Conservation (phyloP, 2,113 vertebrate species). For the Phyllopteryx taeniolatus region DNA sequence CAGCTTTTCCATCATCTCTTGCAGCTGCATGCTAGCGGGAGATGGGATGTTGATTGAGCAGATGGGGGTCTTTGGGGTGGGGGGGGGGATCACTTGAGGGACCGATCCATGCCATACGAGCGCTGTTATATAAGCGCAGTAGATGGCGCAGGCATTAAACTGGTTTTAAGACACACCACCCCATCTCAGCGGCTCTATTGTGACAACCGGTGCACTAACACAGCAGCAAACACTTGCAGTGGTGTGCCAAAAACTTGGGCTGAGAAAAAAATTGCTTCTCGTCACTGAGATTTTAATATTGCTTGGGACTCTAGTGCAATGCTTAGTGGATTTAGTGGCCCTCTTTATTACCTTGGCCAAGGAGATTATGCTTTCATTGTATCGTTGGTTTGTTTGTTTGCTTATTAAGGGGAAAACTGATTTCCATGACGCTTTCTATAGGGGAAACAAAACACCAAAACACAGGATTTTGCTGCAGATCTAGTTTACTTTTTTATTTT, state of each 20-base stretch:
- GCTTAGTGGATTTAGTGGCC: neutral
- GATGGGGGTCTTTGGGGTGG: conserved; percentile 27
- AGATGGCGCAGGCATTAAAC: conserved; percentile 47
- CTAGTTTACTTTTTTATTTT: too few species aligned
- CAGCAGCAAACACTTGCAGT: conserved; percentile 19
- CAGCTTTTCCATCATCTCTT: conserved; percentile 5
- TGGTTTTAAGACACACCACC: conserved; percentile 34
- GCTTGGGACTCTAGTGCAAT: neutral
- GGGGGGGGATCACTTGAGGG: conserved; percentile 42
- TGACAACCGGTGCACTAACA: conserved; percentile 53
- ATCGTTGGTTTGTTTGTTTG: neutral
- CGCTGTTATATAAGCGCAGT: conserved; percentile 62
- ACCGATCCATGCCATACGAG: conserved; percentile 47
- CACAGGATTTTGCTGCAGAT: too few species aligned
- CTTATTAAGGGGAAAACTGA: neutral
- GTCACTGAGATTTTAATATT: neutral
- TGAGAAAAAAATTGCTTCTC: neutral
- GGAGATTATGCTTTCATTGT: neutral
- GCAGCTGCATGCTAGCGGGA: conserved; percentile 24
- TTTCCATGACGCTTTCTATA: neutral
- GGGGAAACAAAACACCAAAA: neutral
- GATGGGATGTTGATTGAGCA: conserved; percentile 15
- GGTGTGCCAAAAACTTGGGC: neutral
- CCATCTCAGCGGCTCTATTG: conserved; percentile 55
- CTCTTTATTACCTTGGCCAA: neutral